Percentiles rank a stretch among this genome's conserved stretches.
Conservation (phyloP, 2,113 vertebrate genomes). For the Phainopepla nitens region DNA sequence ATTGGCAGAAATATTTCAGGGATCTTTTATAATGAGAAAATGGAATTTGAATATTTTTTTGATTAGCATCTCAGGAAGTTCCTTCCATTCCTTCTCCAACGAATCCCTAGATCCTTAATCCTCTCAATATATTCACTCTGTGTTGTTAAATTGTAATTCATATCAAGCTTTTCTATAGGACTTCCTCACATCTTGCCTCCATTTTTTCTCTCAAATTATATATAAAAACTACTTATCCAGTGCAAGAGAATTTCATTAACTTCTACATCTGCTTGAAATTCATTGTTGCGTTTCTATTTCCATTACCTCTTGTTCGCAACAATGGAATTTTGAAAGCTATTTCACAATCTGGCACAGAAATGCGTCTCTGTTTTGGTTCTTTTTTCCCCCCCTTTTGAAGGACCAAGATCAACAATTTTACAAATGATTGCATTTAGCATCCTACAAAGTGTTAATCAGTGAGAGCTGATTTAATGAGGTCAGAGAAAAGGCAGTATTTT, state of each 20-base stretch:
- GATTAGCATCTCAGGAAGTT: background rate
- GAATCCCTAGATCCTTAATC: background rate
- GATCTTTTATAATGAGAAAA: background rate
- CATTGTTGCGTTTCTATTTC: conserved; percentile 26
- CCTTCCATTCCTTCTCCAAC: background rate
- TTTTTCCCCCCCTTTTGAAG: conserved; percentile 32
- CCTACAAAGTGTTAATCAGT: conserved; percentile 69
- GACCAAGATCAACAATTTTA: conserved; percentile 50
- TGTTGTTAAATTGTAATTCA: background rate
- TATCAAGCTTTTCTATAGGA: background rate
- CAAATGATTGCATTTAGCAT: conserved; percentile 51
- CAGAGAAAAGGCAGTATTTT: conserved; percentile 68
- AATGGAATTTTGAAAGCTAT: conserved; percentile 17
- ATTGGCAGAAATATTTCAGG: conserved; percentile 5
- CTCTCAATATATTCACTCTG: background rate
- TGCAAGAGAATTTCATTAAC: background rate
- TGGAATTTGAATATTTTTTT: background rate
- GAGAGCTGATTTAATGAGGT: conserved; percentile 63
- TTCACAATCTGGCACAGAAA: conserved; percentile 38
- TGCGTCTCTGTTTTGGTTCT: background rate
- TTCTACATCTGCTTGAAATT: background rate
- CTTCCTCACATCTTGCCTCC: background rate
- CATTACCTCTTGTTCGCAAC: conserved; percentile 30
- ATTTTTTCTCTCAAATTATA: background rate
- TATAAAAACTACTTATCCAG: background rate